Percentiles rank a stretch among this genome's conserved stretches.
Conservation (phyloP, 2,797 vertebrate genomes). For the Sylvia borin region DNA sequence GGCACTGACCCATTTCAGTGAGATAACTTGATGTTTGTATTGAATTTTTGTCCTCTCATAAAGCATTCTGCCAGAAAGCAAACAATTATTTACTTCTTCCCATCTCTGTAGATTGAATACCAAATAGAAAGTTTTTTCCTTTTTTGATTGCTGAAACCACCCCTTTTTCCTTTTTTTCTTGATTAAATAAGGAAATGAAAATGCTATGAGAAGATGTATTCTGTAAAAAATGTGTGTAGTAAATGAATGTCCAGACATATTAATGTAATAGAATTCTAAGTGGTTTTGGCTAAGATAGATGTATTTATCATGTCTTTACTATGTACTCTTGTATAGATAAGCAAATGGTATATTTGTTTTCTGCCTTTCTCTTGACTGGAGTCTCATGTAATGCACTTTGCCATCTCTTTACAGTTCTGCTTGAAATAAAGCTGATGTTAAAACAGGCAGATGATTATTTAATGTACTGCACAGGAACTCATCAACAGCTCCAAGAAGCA, state of each 20-base stretch:
- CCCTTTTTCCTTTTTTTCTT: background rate
- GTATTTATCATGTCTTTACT: constrained; percentile 3
- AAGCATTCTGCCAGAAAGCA: background rate
- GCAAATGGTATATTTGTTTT: constrained; percentile 35
- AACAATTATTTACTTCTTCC: background rate
- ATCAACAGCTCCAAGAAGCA: background rate
- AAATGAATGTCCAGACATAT: constrained; percentile 3
- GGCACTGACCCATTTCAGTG: background rate
- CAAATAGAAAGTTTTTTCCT: background rate
- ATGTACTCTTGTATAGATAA: background rate
- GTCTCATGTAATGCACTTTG: background rate
- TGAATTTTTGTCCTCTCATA: background rate
- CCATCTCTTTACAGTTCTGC: background rate
- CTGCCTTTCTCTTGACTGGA: background rate
- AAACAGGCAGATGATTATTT: background rate
- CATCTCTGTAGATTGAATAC: background rate
- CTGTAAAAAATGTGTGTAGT: background rate
- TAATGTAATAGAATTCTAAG: background rate
- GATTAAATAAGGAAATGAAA: background rate
- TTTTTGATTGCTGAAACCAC: background rate
- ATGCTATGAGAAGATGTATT: background rate
- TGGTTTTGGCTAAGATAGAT: background rate
- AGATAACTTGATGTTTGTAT: background rate
- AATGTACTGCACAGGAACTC: background rate
- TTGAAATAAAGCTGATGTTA: background rate